Percentiles rank a stretch among this genome's conserved stretches.
Conservation (phyloP, 2,113 vertebrate species). For the Pluvianellus socialis region DNA sequence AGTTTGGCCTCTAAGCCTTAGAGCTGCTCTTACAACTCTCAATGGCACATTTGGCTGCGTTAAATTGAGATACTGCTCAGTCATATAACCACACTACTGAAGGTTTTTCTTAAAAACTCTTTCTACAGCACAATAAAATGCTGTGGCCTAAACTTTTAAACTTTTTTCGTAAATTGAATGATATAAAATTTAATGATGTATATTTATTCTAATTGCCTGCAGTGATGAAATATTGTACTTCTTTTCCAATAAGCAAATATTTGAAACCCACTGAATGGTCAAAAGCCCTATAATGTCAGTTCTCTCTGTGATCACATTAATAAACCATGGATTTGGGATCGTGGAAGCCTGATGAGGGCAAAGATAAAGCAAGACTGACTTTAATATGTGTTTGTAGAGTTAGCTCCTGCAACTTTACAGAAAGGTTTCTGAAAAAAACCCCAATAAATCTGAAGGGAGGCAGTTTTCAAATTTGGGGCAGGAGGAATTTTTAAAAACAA, state of each 20-base stretch:
- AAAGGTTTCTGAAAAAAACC: neutral
- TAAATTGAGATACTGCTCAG: neutral
- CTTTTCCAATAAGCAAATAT: neutral
- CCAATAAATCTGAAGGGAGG: neutral
- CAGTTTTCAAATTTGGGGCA: neutral
- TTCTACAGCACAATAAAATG: neutral
- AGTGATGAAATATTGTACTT: neutral
- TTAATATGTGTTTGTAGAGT: neutral
- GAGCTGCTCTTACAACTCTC: neutral
- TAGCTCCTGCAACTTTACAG: neutral
- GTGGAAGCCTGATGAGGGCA: neutral
- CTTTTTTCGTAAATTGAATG: neutral
- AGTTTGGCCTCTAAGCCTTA: neutral
- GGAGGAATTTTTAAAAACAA: neutral
- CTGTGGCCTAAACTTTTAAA: neutral
- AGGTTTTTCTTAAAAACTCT: neutral
- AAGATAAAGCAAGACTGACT: neutral
- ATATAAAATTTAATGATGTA: neutral
- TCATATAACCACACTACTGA: neutral
- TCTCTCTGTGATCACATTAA: neutral
- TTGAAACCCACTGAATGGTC: neutral
- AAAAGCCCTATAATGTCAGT: neutral
- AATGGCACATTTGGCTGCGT: neutral
- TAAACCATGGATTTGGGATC: neutral
- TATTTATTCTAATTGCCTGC: neutral